Evolutionary conservation across 2,797 vertebrate genomes (phyloP).

Genomic region (Sebastes itinus): DNA sequence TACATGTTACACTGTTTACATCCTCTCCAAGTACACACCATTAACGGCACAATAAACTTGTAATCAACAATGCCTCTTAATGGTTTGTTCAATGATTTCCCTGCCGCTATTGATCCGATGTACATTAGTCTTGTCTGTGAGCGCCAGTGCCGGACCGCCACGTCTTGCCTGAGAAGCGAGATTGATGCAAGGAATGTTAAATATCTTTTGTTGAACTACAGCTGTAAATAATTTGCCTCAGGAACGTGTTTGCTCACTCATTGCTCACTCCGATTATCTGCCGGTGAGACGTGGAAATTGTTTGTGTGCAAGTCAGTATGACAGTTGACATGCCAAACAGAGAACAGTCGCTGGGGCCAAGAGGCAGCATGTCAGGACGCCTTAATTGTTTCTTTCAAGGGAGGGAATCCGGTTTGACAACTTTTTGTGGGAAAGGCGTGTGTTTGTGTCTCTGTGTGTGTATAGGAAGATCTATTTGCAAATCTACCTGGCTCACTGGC

Average conservation of each 20-base stretch:
- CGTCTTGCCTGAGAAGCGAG: constrained; percentile 17
- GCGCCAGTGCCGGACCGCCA: constrained; percentile 14
- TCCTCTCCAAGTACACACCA: constrained; percentile 6
- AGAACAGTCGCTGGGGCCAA: constrained; percentile 26
- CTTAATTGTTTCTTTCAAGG: constrained; percentile 45
- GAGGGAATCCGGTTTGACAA: constrained; percentile 82
- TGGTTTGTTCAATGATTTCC: constrained; percentile 55
- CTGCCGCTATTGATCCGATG: constrained; percentile 58
- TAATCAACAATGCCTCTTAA: constrained; percentile 52
- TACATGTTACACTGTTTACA: neutral
- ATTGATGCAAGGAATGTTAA: constrained; percentile 69
- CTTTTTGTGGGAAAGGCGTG: constrained; percentile 70
- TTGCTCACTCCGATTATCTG: constrained; percentile 16
- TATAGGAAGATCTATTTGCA: constrained; percentile 67
- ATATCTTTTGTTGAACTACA: constrained; percentile 28
- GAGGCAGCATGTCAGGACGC: constrained; percentile 59
- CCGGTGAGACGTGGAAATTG: constrained; percentile 39
- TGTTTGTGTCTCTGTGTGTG: constrained; percentile 40
- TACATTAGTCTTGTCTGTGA: constrained; percentile 54
- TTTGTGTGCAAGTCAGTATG: neutral
- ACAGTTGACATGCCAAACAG: constrained; percentile 25
- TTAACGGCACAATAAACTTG: constrained; percentile 54
- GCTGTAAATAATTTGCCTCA: constrained; percentile 70
- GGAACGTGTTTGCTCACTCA: constrained; percentile 26
- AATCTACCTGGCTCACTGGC: constrained; percentile 79